phyloP scores from a whole-genome alignment of 2,888 invertebrate genomes.

The Eucera pruinosa region DNA sequence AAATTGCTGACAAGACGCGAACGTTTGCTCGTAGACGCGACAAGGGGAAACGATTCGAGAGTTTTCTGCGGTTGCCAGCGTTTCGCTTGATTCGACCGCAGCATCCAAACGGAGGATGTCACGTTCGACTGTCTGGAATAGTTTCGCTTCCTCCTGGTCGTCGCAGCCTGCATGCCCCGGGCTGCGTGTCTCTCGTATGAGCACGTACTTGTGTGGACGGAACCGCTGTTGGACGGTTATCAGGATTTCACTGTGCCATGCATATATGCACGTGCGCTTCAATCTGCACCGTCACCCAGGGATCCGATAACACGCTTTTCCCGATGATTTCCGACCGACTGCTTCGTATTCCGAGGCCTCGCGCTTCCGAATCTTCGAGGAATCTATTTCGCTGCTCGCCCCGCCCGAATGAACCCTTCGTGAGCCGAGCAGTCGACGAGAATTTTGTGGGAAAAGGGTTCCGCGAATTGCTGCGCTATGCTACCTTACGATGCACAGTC shows the following conservation, averaged over 20 bases:
- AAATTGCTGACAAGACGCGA: not conserved
- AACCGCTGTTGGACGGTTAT: constrained; percentile 45
- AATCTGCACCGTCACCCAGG: constrained; percentile 26
- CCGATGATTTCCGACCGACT: too few relatives aligned
- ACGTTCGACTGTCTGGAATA: constrained; percentile 41
- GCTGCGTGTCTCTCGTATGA: constrained; percentile 14
- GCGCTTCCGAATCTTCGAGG: too few relatives aligned
- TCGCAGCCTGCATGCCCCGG: not conserved
- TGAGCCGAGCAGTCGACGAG: too few relatives aligned
- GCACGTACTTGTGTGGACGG: constrained; percentile 33
- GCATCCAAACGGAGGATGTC: constrained; percentile 13
- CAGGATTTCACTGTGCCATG: constrained; percentile 39
- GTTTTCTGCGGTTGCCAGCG: not conserved
- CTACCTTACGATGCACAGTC: too few relatives aligned
- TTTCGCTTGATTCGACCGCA: not conserved
- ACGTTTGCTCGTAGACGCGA: too few relatives aligned
- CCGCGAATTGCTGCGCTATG: too few relatives aligned
- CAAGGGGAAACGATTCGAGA: not conserved
- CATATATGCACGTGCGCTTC: constrained; percentile 31
- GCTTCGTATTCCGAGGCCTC: too few relatives aligned
- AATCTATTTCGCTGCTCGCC: too few relatives aligned
- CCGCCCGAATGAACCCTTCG: too few relatives aligned
- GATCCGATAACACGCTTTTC: constrained; percentile 26
- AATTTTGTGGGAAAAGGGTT: too few relatives aligned
- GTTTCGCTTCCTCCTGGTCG: constrained; percentile 19